Evolutionary conservation across 2,797 vertebrate genomes (phyloP), one percentile per base, ranked within the genome.

Genomic region (Ara ararauna): DNA sequence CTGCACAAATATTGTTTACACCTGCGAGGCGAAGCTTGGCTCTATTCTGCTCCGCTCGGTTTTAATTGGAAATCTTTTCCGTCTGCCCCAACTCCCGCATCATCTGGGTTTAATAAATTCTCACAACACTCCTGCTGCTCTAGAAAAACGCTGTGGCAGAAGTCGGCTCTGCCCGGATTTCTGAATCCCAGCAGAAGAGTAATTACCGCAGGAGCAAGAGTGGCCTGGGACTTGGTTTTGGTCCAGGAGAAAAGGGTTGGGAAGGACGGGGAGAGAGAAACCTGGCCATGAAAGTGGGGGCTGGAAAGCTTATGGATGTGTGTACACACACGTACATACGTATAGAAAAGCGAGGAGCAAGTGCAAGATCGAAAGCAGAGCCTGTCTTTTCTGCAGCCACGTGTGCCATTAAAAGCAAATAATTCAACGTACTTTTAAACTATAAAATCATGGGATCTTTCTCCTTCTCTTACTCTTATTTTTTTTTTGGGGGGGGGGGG

Each of bases 41-140:
- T 77, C 87, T 17, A 50, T 96, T 97, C 88, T 60, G 96, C 97
- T 96, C 86, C 96, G 87, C 90, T 97, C 95, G 94, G 87, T 93
- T 97, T 94, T 97, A 95, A 97, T 96, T 98, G 97, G 97, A 98
- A 98, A 98, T 97, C 97, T 97, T 97, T 98, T 96, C 97, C 97
- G 90, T 97, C 97, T 97, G 97, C 93, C 96, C 93, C 74, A 92
- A 97, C 86, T 97, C 94, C 91, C 18, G 91, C 32, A 61, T 96
- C 97, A 98, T 98, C 97, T 98, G 98, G 97, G 94, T 98, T 98
- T 97, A 97, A 98, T 98, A 97, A 97, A 34, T 93, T 32, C 62
- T 89, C 92, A 79, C 77, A 42, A 96, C 93, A 85, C 95, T 95
- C 96, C 97, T 91, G 95, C 97, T 94, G 92, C 93, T 95, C 81